These are phyloP conservation scores for Eristalinus aeneus DNA, from an alignment of 2,888 invertebrate species.

Conservation along the genomic window DNA sequence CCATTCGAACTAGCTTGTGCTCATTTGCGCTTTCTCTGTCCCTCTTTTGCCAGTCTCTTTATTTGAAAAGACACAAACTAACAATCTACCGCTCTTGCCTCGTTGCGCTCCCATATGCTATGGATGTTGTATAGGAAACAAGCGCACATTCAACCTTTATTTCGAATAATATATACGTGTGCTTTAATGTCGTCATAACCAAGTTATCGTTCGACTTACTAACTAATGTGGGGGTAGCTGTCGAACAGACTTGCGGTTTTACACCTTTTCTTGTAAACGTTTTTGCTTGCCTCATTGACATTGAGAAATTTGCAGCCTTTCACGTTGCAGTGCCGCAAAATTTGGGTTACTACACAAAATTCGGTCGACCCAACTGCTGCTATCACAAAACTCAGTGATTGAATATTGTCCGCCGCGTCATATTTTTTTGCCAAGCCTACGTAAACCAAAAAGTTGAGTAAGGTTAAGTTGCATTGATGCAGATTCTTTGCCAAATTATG, in stretches of 20 bases:
- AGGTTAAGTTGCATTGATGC: slow-evolving; percentile 14
- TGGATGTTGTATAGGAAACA: slow-evolving; percentile 41
- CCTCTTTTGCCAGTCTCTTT: slow-evolving; percentile 11
- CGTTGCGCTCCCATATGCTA: slow-evolving; percentile 21
- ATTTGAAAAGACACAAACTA: slow-evolving; percentile 63
- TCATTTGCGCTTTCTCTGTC: slow-evolving; percentile 54
- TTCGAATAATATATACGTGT: slow-evolving; percentile 17
- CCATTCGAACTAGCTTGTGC: slow-evolving; percentile 57
- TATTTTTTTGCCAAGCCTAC: background rate
- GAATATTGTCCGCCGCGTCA: background rate
- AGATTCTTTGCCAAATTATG: background rate
- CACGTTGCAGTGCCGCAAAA: slow-evolving; percentile 23
- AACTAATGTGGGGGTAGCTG: slow-evolving; percentile 18
- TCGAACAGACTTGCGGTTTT: background rate
- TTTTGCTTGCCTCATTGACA: background rate
- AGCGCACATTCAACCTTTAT: slow-evolving; percentile 64
- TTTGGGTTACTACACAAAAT: slow-evolving; percentile 49
- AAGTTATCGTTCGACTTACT: slow-evolving; percentile 12
- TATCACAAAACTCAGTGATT: background rate
- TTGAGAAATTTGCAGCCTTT: background rate
- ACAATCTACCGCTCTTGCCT: slow-evolving; percentile 44
- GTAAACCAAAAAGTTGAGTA: slow-evolving; percentile 14
- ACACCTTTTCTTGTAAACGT: background rate
- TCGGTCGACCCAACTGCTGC: slow-evolving; percentile 3
- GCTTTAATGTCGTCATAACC: slow-evolving; percentile 3